These are phyloP conservation scores for Hirundo rustica DNA, from an alignment of 2,797 vertebrate genomes.

Conservation along the genomic window DNA sequence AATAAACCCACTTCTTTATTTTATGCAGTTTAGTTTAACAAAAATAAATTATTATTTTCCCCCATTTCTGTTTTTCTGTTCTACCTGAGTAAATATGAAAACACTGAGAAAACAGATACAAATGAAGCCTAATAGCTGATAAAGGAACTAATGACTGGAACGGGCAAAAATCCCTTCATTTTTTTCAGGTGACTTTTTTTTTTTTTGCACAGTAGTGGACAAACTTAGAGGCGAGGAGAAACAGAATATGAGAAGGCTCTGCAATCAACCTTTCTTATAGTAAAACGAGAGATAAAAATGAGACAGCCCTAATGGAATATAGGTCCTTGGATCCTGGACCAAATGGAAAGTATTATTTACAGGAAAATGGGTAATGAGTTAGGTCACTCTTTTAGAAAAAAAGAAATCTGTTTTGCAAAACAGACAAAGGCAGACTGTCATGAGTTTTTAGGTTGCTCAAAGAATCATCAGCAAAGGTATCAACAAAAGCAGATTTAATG, in stretches of 20 bases:
- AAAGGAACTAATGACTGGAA: background rate
- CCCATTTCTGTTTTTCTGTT: background rate
- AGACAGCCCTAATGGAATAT: background rate
- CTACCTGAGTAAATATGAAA: background rate
- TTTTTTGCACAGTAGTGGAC: background rate
- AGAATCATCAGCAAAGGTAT: background rate
- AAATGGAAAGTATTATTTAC: background rate
- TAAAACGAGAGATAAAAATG: background rate
- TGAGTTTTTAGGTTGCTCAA: background rate
- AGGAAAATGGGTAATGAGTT: background rate
- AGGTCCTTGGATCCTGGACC: background rate
- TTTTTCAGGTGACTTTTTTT: background rate
- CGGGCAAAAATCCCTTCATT: background rate
- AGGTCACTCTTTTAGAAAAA: background rate
- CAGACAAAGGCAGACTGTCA: background rate
- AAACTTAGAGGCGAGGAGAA: background rate
- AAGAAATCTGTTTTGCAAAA: background rate
- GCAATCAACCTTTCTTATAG: background rate
- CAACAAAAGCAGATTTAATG: background rate
- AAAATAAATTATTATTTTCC: background rate
- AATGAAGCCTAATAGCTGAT: background rate
- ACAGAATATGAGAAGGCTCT: background rate
- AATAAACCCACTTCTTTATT: background rate
- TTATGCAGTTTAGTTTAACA: background rate
- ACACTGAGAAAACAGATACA: background rate